These are phyloP conservation scores for Babylonia areolata DNA, from an alignment of 1,140 invertebrate species.

Conservation along the genomic window DNA sequence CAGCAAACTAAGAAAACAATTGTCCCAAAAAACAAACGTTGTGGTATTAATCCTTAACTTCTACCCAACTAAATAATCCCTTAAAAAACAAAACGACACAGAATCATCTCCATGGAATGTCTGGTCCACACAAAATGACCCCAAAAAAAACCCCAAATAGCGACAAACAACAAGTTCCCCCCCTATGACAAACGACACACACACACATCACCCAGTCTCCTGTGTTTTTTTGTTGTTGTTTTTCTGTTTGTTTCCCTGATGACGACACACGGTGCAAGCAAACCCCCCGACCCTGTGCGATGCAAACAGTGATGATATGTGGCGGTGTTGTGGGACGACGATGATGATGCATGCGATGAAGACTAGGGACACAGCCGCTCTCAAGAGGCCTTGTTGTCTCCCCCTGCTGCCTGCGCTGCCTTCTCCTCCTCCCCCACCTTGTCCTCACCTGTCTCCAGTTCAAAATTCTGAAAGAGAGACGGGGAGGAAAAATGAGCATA, in stretches of 20 bases:
- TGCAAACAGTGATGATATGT: background rate
- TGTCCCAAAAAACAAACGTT: no score
- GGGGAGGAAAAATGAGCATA: background rate
- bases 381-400: slow-evolving; percentile 30
- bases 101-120: no score
- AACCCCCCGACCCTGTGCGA: background rate
- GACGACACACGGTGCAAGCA: background rate
- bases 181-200: no score
- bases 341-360: background rate
- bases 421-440: slow-evolving; percentile 42
- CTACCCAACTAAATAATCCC: no score
- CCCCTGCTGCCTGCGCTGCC: slow-evolving; percentile 35
- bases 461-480: slow-evolving; percentile 54
- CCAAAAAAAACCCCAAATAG: no score
- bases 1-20: no score
- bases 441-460: slow-evolving; percentile 49
- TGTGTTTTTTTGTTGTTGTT: background rate
- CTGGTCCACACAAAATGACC: no score
- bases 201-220: background rate
- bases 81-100: no score
- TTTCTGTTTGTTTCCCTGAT: no score
- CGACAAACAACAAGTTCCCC: no score
- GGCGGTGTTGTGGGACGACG: background rate
- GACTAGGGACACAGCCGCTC: slow-evolving; percentile 15
- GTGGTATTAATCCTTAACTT: no score